Base-by-base conservation (phyloP, 2,888 invertebrate genomes). In the Stegana nigrithorax region DNA sequence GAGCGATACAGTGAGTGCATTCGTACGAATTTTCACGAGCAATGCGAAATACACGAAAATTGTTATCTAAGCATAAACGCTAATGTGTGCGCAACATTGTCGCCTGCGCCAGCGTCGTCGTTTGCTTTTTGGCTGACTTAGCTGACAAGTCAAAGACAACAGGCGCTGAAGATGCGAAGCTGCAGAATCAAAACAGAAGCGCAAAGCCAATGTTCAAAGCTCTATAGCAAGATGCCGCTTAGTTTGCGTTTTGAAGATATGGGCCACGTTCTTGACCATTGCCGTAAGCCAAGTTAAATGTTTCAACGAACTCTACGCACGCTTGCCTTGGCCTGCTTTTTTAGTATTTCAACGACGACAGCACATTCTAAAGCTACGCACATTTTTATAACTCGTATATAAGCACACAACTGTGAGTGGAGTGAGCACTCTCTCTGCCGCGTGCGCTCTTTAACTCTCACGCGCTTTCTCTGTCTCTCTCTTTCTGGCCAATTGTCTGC, bases 291-390 rank as follows among this genome's bases (percentile, higher is more conserved):
- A n/a, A n/a, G 63, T 65, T 60, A 57, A 42, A 42, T 64, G 67
- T 65, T 6, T 39, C 39, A 39, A 39, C n/a, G 10, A 4, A 29
- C 29, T 29, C 10, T 29, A 29, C 10, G 6, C 36, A n/a, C 56
- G 77, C 62, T 78, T 78, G 70, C 79, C 75, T 78, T 75, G 77
- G 75, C 79, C 75, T 59, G 71, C 73, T 75, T 78, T 74, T 59
- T 67, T n/a, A n/a, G n/a, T n/a, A n/a, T n/a, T n/a, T n/a, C n/a
- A n/a, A n/a, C n/a, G n/a, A n/a, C n/a, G n/a, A n/a, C n/a, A n/a
- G n/a, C n/a, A n/a, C n/a, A n/a, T n/a, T n/a, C n/a, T n/a, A n/a
- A n/a, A n/a, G n/a, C n/a, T n/a, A n/a, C n/a, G n/a, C n/a, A n/a
- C n/a, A n/a, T n/a, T n/a, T n/a, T n/a, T n/a, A n/a, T n/a, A n/a